Conservation (phyloP, 2,888 invertebrate genomes). For the Dorcus parallelipipedus region DNA sequence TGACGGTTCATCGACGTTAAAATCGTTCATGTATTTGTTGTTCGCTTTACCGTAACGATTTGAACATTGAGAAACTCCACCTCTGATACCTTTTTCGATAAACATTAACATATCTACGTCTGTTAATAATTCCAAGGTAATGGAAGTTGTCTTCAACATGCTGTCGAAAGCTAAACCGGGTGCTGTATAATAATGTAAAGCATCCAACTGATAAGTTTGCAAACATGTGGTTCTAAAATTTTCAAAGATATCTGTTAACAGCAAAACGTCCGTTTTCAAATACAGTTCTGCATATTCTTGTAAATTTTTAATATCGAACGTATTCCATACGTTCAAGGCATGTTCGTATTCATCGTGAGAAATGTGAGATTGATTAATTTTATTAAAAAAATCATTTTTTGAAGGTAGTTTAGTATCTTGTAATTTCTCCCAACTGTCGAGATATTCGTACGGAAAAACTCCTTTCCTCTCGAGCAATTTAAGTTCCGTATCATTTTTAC, state of each 20-base stretch:
- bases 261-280: constrained; percentile 26
- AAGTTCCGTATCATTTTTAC: too few relatives aligned
- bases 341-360: too few relatives aligned
- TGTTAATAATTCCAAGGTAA: constrained; percentile 32
- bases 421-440: constrained; percentile 8
- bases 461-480: constrained; percentile 22
- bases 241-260: constrained; percentile 36
- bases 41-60: too few relatives aligned
- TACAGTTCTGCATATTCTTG: constrained; percentile 32
- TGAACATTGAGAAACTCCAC: too few relatives aligned
- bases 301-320: constrained; percentile 13
- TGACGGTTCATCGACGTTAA: too few relatives aligned
- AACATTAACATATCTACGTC: constrained; percentile 29
- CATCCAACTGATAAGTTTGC: constrained; percentile 31
- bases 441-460: constrained; percentile 34
- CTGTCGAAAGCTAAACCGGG: constrained; percentile 36
- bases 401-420: not conserved
- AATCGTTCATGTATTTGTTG: too few relatives aligned
- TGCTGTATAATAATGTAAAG: constrained; percentile 34
- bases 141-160: constrained; percentile 32
- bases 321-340: too few relatives aligned
- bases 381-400: too few relatives aligned
- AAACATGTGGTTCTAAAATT: constrained; percentile 31
- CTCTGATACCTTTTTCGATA: too few relatives aligned
- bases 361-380: too few relatives aligned